Base-by-base conservation (phyloP, 2,888 invertebrate genomes). In the Drosophila mulleri region DNA sequence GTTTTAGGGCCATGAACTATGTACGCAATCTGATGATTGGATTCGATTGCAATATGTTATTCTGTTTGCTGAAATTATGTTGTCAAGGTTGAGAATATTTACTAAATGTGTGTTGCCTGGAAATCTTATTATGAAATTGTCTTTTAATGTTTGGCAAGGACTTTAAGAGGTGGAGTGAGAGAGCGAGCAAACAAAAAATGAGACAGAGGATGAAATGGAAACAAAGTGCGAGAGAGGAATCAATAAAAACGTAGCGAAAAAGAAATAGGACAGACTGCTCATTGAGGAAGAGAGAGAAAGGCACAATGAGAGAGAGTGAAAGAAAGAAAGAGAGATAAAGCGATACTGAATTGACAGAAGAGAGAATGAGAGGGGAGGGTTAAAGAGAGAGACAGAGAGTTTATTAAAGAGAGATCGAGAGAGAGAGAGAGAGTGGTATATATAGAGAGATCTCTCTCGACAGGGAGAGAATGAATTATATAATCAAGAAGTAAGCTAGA, bases 1-100 rank as follows among this genome's bases (percentile, higher is more conserved):
- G 73, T 72, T 62, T 63, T 61, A 57, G 56, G n/a, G 37, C 12
- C 8, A 5, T 16, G 20, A 78, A 73, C 57, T 63, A 42, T 37
- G 44, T 26, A 3, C 45, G 18, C 29, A 42, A 56, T 41, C 35
- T 48, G 59, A 14, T 66, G 70, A 78, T 74, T 60, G 32, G 52
- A 66, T 64, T 56, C 9, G 39, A 47, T 9, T 50, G 42, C 59
- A 57, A 53, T 35, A 39, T 56, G 32, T 48, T 44, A 65, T 61
- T 39, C 23, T 0, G 12, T 11, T 57, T 26, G 4, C 20, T 18
- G 11, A 9, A 61, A 44, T 53, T 58, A 18, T 9, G 8, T 26
- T 52, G 53, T 42, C 32, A 45, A 37, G n/a, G 18, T n/a, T 57
- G 16, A 11, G n/a, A 23, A 14, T 8, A 42, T 26, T 2, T 16